Percentiles rank a stretch among this genome's conserved stretches.
These are phyloP conservation scores for Ifrita kowaldi DNA, from an alignment of 2,113 vertebrate species.

Conservation along the genomic window DNA sequence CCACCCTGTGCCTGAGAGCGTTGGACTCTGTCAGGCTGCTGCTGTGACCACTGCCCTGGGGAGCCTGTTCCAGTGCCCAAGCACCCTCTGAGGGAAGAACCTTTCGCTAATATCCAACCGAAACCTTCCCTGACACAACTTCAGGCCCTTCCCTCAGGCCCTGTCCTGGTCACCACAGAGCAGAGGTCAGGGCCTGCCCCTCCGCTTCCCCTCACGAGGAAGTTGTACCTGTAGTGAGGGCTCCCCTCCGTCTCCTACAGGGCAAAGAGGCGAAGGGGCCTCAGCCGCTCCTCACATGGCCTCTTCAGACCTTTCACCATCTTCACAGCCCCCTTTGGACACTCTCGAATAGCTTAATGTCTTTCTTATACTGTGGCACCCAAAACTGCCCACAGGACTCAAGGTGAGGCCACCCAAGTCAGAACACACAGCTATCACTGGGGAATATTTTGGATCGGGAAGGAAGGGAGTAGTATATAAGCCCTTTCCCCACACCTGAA, in stretches of 20 bases:
- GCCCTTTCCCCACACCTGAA: neutral
- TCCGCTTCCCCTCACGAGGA: neutral
- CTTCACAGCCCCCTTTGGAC: neutral
- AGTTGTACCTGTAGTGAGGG: neutral
- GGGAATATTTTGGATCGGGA: neutral
- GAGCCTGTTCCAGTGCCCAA: neutral
- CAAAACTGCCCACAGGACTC: neutral
- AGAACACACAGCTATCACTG: neutral
- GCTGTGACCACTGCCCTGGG: neutral
- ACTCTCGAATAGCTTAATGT: accelerated
- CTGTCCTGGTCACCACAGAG: neutral
- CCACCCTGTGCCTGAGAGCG: neutral
- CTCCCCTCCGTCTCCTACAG: neutral
- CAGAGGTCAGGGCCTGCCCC: neutral
- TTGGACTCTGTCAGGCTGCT: accelerated
- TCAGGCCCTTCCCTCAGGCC: neutral
- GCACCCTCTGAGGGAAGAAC: neutral
- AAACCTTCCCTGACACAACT: no score
- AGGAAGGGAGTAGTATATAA: neutral
- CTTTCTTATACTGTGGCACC: neutral
- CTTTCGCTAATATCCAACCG: neutral
- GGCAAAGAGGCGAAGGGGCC: neutral
- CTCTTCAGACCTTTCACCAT: no score
- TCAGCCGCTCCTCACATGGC: accelerated
- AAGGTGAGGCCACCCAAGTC: neutral